Evolutionary conservation across 2,888 invertebrate genomes (phyloP).

Genomic region (Erpobdella octoculata): DNA sequence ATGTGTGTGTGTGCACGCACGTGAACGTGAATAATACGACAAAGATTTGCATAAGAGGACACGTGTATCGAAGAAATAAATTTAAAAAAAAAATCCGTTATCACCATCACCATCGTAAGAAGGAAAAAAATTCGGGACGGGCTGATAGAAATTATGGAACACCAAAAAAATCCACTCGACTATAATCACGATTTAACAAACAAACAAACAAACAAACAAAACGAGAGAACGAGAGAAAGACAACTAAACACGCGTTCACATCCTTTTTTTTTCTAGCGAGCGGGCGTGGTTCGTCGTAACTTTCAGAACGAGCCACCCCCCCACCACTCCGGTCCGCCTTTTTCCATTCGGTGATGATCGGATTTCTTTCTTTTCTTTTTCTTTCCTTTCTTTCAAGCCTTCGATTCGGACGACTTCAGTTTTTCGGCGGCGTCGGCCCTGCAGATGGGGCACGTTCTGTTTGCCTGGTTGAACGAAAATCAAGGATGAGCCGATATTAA

Average conservation of each 20-base stretch:
- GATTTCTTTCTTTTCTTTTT: not conserved
- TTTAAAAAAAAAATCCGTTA: no score
- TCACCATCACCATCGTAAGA: not conserved
- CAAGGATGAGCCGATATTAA: not conserved
- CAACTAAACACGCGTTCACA: no score
- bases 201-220: not conserved
- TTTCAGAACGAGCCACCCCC: no score
- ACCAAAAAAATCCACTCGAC: conserved; percentile 2
- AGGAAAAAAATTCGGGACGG: conserved; percentile 5
- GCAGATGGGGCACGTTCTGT: conserved; percentile 9
- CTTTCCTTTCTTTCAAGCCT: not conserved
- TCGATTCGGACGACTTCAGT: not conserved
- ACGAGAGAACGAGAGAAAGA: no score
- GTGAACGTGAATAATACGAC: no score
- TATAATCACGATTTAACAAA: not conserved
- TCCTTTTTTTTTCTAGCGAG: no score
- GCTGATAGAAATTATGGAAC: not conserved
- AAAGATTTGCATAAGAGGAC: not conserved
- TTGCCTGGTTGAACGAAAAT: not conserved
- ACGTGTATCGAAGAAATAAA: no score
- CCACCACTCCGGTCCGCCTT: not conserved
- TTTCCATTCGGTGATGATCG: not conserved
- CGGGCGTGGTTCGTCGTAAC: no score
- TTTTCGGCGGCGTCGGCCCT: conserved; percentile 6
- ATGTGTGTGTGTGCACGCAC: not conserved